phyloP scores from a whole-genome alignment of 2,797 vertebrate species.

The Halcyon leucocephala region DNA sequence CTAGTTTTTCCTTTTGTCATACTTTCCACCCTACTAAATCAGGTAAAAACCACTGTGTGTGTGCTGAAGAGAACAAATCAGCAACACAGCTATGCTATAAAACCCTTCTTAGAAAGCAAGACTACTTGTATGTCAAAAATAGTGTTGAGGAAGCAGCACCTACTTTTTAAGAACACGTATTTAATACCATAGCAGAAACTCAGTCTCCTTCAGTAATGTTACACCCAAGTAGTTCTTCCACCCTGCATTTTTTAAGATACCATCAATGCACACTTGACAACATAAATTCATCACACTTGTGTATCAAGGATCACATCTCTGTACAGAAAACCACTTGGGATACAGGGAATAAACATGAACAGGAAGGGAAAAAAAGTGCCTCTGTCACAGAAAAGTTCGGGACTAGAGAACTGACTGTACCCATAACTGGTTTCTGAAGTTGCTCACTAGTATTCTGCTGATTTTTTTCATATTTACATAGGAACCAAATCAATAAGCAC shows the following conservation, averaged over 20 bases:
- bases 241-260: neutral
- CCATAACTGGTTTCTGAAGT: neutral
- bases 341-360: neutral
- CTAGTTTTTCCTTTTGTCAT: neutral
- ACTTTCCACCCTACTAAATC: neutral
- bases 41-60: neutral
- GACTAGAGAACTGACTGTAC: neutral
- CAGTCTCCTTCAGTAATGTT: neutral
- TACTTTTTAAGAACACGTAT: neutral
- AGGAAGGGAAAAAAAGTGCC: neutral
- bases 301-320: neutral
- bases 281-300: neutral
- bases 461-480: neutral
- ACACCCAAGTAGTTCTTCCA: neutral
- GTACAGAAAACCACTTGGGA: neutral
- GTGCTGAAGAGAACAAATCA: neutral
- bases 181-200: neutral
- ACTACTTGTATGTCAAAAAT: neutral
- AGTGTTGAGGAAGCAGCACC: neutral
- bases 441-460: neutral
- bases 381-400: neutral
- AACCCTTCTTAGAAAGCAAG: neutral
- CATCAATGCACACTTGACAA: neutral
- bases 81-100: neutral
- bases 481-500: neutral